Evolutionary conservation across 2,888 invertebrate genomes (phyloP), one percentile per base, ranked within the genome.

Genomic region (Ormyrus pomaceus): DNA sequence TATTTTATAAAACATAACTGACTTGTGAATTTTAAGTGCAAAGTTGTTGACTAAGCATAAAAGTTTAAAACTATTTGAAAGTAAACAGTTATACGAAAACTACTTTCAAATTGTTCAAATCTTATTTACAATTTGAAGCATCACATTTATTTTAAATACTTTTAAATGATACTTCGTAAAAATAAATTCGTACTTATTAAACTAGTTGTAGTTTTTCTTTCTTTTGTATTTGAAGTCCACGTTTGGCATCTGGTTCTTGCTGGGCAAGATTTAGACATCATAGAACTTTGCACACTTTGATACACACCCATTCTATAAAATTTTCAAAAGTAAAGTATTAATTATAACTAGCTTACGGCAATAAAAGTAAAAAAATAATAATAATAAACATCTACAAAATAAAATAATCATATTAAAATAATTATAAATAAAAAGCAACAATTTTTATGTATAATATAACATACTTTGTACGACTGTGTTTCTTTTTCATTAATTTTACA

Each of bases 181-280:
- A 61, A 58, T 56, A 66, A 34, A 80, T 61, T 83, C 86, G 85
- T 86, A 90, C 90, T 85, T 82, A 88, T 85, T 72, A 86, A 76
- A 80, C 85, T 86, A 69, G 87, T 85, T 62, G 88, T 86, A 48
- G 82, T 82, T 76, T 87, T 87, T 84, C 86, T 89, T 55, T 90
- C 89, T 83, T 87, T 88, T 70, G 86, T 80, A 80, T 89, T 88
- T 4, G 90, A 88, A 50, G 89, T 87, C 90, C 90, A 91, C 5
- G 90, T 90, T 85, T 90, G 90, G 84, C 90, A 90, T 81, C 90
- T 85, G 11, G 87, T 87, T 82, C 90, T 85, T 45, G 87, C 82
- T 11, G 85, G 83, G 81, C 80, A 86, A 68, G 85, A 83, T 80
- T 83, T 87, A 71, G 85, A 84, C 77, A 85, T 83, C 68, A 85